These are phyloP conservation scores for Tenthredo notha DNA, from an alignment of 2,888 invertebrate species.

Conservation along the genomic window DNA sequence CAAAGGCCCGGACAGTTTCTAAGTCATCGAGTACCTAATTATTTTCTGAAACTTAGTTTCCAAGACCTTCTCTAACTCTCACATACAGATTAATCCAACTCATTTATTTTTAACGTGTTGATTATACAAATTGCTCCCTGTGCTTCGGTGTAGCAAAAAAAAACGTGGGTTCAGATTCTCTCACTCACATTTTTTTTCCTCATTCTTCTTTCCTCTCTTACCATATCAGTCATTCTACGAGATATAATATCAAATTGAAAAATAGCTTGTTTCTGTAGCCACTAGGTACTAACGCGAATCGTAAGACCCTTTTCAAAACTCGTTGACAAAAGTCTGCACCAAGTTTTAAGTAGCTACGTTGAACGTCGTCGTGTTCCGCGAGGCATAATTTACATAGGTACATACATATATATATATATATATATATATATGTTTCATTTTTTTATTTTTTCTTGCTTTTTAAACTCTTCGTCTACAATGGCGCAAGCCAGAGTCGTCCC, in stretches of 20 bases:
- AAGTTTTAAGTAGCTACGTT: conserved; percentile 46
- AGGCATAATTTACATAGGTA: conserved; percentile 37
- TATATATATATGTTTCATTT: not conserved
- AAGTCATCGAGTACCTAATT: conserved; percentile 48
- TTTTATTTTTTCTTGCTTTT: conserved; percentile 23
- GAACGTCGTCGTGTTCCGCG: conserved; percentile 27
- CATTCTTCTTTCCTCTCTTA: no score
- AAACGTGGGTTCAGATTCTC: not conserved
- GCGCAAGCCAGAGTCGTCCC: conserved; percentile 5
- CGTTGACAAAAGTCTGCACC: conserved; percentile 36
- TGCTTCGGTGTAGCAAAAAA: not conserved
- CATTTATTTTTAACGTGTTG: conserved; percentile 40
- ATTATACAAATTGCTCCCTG: not conserved
- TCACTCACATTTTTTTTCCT: not conserved
- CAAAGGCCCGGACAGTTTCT: conserved; percentile 25
- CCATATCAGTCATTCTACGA: not conserved
- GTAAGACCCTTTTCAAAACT: not conserved
- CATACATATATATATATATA: not conserved
- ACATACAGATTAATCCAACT: conserved; percentile 13
- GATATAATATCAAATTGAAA: not conserved
- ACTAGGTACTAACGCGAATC: not conserved
- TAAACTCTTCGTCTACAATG: conserved; percentile 25
- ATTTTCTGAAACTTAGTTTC: conserved; percentile 44
- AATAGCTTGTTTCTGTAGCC: not conserved
- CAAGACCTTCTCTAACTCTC: not conserved